Evolutionary conservation across 2,888 invertebrate genomes (phyloP).

Genomic region (Lamproptera curius): DNA sequence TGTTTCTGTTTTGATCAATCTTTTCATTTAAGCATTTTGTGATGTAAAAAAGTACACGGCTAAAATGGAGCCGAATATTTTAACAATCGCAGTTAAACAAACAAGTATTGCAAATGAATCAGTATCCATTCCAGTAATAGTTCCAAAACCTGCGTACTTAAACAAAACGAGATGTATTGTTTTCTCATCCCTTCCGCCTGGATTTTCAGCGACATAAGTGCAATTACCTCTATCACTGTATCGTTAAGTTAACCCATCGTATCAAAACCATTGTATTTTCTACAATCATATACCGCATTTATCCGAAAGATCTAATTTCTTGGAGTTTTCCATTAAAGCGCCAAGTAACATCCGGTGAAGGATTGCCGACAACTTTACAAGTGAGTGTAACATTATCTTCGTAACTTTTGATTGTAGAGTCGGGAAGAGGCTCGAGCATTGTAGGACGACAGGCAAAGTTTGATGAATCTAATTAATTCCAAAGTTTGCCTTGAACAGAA

Average conservation of each 20-base stretch:
- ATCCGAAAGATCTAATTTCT: conserved; percentile 70
- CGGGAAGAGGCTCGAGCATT: conserved; percentile 81
- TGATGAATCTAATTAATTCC: conserved; percentile 84
- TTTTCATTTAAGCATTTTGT: conserved; percentile 70
- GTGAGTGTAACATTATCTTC: conserved; percentile 85
- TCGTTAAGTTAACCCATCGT: conserved; percentile 83
- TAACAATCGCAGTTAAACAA: conserved; percentile 59
- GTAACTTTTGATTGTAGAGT: conserved; percentile 80
- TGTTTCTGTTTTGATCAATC: conserved; percentile 80
- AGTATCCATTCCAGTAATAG: conserved; percentile 66
- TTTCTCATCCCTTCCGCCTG: conserved; percentile 87
- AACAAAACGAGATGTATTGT: conserved; percentile 82
- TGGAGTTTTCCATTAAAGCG: conserved; percentile 81
- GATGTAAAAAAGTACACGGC: conserved; percentile 76
- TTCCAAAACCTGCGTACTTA: conserved; percentile 63
- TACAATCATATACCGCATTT: conserved; percentile 68
- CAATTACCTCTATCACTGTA: conserved; percentile 85
- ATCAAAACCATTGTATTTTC: conserved; percentile 69
- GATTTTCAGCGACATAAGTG: conserved; percentile 89
- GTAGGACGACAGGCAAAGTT: conserved; percentile 91
- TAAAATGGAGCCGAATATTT: conserved; percentile 67
- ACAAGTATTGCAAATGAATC: conserved; percentile 75
- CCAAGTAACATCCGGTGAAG: conserved; percentile 87
- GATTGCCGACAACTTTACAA: conserved; percentile 87
- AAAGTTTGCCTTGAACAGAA: conserved; percentile 82